These are phyloP conservation scores for Orthonyx spaldingii DNA, from an alignment of 2,113 vertebrate genomes.

Conservation along the genomic window DNA sequence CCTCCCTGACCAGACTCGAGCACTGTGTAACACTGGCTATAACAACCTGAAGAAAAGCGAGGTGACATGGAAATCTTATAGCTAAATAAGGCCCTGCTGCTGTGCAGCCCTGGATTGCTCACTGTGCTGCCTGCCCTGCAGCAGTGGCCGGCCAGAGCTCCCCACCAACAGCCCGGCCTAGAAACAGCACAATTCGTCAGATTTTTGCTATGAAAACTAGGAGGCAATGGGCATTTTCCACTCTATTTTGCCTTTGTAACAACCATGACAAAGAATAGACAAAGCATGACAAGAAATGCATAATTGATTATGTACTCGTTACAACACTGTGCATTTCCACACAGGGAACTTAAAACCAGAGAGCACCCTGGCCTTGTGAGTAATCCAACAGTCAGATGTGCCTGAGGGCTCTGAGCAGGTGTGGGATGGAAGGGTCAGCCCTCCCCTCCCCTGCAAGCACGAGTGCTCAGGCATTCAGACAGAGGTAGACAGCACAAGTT, in stretches of 20 bases:
- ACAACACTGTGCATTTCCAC: background rate
- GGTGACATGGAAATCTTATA: background rate
- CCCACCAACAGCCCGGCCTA: background rate
- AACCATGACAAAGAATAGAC: background rate
- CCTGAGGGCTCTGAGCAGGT: conserved; percentile 44
- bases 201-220: background rate
- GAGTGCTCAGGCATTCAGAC: background rate
- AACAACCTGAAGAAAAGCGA: background rate
- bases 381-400: conserved; percentile 23
- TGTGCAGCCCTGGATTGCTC: background rate
- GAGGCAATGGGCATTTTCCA: background rate
- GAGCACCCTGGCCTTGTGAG: accelerated
- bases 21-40: background rate
- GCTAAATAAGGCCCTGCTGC: background rate
- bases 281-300: background rate
- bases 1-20: background rate
- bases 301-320: conserved; percentile 12
- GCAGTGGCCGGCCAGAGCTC: background rate
- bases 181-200: background rate
- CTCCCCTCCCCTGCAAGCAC: background rate
- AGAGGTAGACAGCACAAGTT: background rate
- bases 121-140: background rate
- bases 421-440: background rate
- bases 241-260: background rate
- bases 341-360: conserved; percentile 9